Evolutionary conservation across 2,797 vertebrate species (phyloP), one percentile per base, ranked within the genome.

Genomic region (Octomys mimax): DNA sequence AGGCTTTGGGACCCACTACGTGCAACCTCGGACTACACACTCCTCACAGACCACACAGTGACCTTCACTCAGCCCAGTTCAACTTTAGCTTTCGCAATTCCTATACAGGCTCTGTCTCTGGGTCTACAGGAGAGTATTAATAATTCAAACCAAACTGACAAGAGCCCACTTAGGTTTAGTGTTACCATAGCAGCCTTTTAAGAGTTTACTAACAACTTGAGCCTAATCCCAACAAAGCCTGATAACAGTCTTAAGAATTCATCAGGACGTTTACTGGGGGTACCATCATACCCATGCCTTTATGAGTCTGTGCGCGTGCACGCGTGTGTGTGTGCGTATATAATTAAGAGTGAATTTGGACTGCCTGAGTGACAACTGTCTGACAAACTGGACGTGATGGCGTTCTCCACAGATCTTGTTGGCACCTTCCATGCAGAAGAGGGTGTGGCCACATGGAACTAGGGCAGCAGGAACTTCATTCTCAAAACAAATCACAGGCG

Each of bases 351-450:
- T 99, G 99, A 97, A 99, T 99, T 97, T 99, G 99, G 98, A 99
- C 99, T 98, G 99, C 99, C 99, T 99, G 99, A 96, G 99, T 99
- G 97, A 99, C 99, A 33, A 99, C 98, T 93, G 98, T 98, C 98
- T 99, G 99, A 98, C 99, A 99, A 97, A 99, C 99, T 22, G 99
- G 99, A 98, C 99, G 99, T 2, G 98, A 96, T 0, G 99, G 99
- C 18, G 99, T 98, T 64, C 99, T 98, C 95, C 98, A 97, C 99
- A 99, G 97, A 99, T 99, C 92, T 98, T 99, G 96, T 98, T 98
- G 98, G 99, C 99, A 97, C 99, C 99, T 98, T 99, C 99, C 97
- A 99, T 98, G 99, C 99, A 99, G 98, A 99, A 99, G 95, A 99
- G 99, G 97, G 99, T 99, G 98, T 99, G 99, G 97, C 99, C 99